A percentile compares a stretch with the other conserved stretches of the same genome.
Conservation (phyloP, 2,113 vertebrate species). For the Elanoides forficatus region DNA sequence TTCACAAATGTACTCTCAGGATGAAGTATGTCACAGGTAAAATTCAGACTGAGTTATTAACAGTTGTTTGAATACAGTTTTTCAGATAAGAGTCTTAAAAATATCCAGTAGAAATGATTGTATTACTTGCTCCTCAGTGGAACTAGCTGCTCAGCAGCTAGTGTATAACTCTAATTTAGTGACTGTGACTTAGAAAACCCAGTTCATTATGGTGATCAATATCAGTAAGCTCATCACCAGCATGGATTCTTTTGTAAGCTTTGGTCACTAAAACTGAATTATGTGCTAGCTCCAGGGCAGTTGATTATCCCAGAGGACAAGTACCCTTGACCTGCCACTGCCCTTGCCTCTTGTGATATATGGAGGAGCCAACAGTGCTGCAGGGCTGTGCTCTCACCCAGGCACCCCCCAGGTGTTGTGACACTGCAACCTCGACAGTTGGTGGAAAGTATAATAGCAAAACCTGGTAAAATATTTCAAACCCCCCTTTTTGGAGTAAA, state of each 20-base stretch:
- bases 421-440: background rate
- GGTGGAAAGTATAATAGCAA: background rate
- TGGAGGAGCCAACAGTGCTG: background rate
- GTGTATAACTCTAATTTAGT: background rate
- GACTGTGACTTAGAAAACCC: background rate
- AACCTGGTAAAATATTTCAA: background rate
- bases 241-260: background rate
- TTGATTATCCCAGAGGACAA: background rate
- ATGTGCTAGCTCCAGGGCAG: background rate
- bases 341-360: background rate
- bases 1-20: background rate
- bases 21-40: background rate
- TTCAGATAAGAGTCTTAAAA: background rate
- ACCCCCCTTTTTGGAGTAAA: background rate
- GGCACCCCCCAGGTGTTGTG: background rate
- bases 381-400: background rate
- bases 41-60: background rate
- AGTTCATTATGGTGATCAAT: background rate
- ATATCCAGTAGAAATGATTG: background rate
- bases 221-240: background rate
- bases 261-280: constrained; percentile 18
- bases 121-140: background rate
- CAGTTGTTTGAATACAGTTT: background rate
- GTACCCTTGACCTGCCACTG: background rate
- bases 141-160: background rate